These are phyloP conservation scores for Austrolebias charrua DNA, from an alignment of 2,797 vertebrate species.

Conservation along the genomic window DNA sequence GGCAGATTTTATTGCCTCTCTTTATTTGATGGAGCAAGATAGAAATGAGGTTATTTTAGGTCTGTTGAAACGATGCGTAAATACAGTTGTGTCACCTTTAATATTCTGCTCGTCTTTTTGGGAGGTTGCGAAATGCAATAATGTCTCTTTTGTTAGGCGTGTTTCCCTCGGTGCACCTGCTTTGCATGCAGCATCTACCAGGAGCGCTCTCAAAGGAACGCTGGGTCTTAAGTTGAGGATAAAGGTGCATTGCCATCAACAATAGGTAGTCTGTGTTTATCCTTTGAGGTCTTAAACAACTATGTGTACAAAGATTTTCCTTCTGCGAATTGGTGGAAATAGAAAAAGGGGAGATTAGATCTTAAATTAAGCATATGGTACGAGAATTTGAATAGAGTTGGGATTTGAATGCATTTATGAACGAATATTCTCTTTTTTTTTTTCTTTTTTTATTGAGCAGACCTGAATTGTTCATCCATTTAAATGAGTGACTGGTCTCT, in stretches of 20 bases:
- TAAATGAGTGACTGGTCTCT: conserved; percentile 83
- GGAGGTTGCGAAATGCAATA: conserved; percentile 73
- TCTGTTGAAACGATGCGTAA: conserved; percentile 77
- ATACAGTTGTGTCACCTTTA: conserved; percentile 80
- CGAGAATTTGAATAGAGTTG: conserved; percentile 78
- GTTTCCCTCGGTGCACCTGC: conserved; percentile 73
- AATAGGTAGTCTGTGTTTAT: conserved; percentile 82
- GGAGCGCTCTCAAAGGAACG: conserved; percentile 76
- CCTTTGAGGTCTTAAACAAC: conserved; percentile 82
- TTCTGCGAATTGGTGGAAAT: conserved; percentile 74
- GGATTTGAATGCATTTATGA: conserved; percentile 84
- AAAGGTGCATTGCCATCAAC: conserved; percentile 80
- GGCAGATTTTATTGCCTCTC: conserved; percentile 73
- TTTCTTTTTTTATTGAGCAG: conserved; percentile 66
- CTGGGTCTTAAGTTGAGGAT: conserved; percentile 81
- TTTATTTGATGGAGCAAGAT: conserved; percentile 74
- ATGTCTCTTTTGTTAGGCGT: conserved; percentile 75
- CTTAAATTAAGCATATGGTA: conserved; percentile 81
- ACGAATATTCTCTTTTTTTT: conserved; percentile 71
- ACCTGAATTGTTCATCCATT: conserved; percentile 81
- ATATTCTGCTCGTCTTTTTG: conserved; percentile 69
- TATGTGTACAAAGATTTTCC: conserved; percentile 79
- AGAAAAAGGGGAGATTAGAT: conserved; percentile 81
- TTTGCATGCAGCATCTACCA: conserved; percentile 79
- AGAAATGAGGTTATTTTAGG: conserved; percentile 74